Conservation (phyloP, 2,888 invertebrate genomes). For the Latrodectus elegans region DNA sequence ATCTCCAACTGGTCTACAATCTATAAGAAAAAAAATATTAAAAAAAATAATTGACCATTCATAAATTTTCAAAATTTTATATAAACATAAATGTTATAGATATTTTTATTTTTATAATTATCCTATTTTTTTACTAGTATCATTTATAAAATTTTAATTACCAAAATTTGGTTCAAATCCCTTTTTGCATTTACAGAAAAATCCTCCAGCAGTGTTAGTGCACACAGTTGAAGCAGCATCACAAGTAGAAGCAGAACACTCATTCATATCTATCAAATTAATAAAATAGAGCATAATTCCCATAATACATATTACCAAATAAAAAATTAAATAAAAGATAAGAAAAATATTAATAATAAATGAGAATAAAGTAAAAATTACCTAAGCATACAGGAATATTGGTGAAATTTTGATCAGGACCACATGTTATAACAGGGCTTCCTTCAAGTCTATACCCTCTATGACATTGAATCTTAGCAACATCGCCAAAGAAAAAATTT, state of each 20-base stretch:
- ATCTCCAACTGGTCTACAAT: slow-evolving; percentile 92
- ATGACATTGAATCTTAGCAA: slow-evolving; percentile 92
- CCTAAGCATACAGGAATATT: slow-evolving; percentile 89
- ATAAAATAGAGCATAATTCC: not conserved
- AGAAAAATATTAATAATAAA: not conserved
- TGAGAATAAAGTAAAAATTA: slow-evolving; percentile 71
- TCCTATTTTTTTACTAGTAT: not conserved
- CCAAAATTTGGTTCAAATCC: slow-evolving; percentile 71
- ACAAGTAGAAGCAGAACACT: slow-evolving; percentile 89
- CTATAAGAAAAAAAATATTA: slow-evolving; percentile 73
- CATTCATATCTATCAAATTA: slow-evolving; percentile 84
- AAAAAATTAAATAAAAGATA: too few relatives aligned
- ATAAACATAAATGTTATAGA: too few relatives aligned
- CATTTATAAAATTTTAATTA: not conserved
- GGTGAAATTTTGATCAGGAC: slow-evolving; percentile 87
- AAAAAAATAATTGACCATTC: not conserved
- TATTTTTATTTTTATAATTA: not conserved
- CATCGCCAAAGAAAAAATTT: slow-evolving; percentile 88
- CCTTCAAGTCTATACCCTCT: slow-evolving; percentile 88
- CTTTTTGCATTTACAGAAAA: slow-evolving; percentile 87
- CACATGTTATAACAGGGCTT: slow-evolving; percentile 88
- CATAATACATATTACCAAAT: too few relatives aligned
- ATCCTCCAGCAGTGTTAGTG: slow-evolving; percentile 87
- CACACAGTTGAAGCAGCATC: slow-evolving; percentile 93
- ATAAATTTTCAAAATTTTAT: not conserved